These are phyloP conservation scores for Macquaria ambigua DNA, from an alignment of 2,113 vertebrate genomes.

Conservation along the genomic window DNA sequence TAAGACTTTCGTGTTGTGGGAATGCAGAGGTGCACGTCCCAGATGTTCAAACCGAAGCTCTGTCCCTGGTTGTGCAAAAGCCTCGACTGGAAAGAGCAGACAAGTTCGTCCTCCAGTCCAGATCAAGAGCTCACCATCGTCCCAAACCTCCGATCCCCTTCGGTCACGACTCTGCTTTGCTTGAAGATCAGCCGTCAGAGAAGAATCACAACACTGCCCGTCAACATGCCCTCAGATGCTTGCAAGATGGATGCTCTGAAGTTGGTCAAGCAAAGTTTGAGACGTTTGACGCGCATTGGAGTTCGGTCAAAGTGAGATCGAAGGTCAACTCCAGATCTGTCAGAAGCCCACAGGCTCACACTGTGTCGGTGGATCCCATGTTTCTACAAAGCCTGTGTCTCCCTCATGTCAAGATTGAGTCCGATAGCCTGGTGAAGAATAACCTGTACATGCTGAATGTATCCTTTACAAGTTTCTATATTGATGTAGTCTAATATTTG, in stretches of 20 bases:
- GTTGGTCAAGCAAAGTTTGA: constrained; percentile 62
- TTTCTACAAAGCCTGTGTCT: constrained; percentile 73
- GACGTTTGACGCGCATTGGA: constrained; percentile 76
- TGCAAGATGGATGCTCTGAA: constrained; percentile 50
- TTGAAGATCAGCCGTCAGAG: constrained; percentile 76
- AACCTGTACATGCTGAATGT: constrained; percentile 84
- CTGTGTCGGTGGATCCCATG: constrained; percentile 46
- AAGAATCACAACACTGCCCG: constrained; percentile 72
- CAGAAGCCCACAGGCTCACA: constrained; percentile 72
- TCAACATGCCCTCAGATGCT: constrained; percentile 34
- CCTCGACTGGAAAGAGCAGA: constrained; percentile 51
- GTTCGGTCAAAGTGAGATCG: constrained; percentile 74
- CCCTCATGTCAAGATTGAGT: constrained; percentile 83
- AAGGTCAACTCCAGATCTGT: constrained; percentile 75
- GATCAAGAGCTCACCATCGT: constrained; percentile 66
- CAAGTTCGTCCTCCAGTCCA: constrained; percentile 61
- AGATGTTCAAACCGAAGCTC: constrained; percentile 78
- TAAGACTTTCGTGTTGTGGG: constrained; percentile 57
- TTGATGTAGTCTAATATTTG: neutral
- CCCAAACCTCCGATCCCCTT: constrained; percentile 58
- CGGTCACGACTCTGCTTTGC: constrained; percentile 46
- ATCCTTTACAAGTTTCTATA: constrained; percentile 87
- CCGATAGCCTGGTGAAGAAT: constrained; percentile 53
- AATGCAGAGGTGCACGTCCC: constrained; percentile 52
- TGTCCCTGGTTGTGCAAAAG: constrained; percentile 80